Evolutionary conservation across 2,797 vertebrate genomes (phyloP).

Genomic region (Microcaecilia unicolor): DNA sequence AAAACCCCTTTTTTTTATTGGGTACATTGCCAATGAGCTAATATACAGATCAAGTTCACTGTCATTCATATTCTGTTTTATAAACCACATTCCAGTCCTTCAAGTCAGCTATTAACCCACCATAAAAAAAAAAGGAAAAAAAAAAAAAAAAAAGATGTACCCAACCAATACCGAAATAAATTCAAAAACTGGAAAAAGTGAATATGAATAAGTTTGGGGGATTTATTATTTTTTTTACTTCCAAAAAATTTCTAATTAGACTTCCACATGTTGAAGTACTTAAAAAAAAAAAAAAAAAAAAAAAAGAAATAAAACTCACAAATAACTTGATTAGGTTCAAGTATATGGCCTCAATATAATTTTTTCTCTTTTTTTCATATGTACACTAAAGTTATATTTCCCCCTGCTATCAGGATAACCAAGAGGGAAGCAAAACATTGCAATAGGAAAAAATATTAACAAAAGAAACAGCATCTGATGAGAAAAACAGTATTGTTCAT

Average conservation of each 20-base stretch:
- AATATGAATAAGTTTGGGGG: no score
- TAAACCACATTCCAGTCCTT: constrained; percentile 26
- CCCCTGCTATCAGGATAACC: constrained; percentile 29
- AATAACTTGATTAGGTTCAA: no score
- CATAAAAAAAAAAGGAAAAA: no score
- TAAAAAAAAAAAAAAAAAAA: background rate
- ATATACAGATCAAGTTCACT: constrained; percentile 31
- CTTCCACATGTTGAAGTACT: constrained; percentile 24
- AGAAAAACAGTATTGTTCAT: background rate
- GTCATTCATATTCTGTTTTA: constrained; percentile 26
- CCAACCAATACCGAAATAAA: no score
- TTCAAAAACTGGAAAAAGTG: constrained; percentile 26
- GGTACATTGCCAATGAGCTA: constrained; percentile 34
- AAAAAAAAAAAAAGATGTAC: no score
- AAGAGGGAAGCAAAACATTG: constrained; percentile 5
- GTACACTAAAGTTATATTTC: constrained; percentile 28
- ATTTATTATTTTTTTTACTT: no score
- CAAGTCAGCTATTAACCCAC: constrained; percentile 8
- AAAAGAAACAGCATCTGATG: background rate
- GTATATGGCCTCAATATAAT: constrained; percentile 21
- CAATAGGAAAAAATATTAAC: constrained; percentile 13
- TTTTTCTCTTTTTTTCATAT: constrained; percentile 20
- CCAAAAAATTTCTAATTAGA: constrained; percentile 38
- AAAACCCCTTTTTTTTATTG: constrained; percentile 21
- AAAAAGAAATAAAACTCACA: no score